These are phyloP conservation scores for Electrona antarctica DNA, from an alignment of 2,113 vertebrate genomes.

Conservation along the genomic window DNA sequence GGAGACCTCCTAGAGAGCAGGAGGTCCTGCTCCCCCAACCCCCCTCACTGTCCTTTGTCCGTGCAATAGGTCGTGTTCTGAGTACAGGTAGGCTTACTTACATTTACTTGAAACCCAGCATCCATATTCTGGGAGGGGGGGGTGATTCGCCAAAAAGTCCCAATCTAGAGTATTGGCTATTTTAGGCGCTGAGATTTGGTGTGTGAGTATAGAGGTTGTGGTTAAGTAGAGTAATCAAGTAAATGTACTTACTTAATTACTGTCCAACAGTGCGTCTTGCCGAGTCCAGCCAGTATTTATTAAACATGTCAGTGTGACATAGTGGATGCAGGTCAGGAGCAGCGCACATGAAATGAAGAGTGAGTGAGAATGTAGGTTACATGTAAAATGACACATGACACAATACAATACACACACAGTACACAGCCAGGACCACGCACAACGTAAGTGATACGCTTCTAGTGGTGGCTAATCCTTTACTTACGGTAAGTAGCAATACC, in stretches of 20 bases:
- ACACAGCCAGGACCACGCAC: conserved; percentile 25
- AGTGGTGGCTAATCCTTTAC: too few relatives aligned
- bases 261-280: conserved; percentile 51
- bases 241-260: too few relatives aligned
- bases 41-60: conserved; percentile 24
- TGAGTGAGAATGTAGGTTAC: conserved; percentile 66
- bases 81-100: too few relatives aligned
- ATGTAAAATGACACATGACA: conserved; percentile 65
- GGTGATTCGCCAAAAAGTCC: too few relatives aligned
- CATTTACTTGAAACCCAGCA: too few relatives aligned
- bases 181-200: too few relatives aligned
- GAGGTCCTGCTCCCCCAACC: neutral
- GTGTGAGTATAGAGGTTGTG: too few relatives aligned
- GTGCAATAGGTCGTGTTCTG: conserved; percentile 18
- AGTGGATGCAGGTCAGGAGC: conserved; percentile 88
- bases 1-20: conserved; percentile 17
- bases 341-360: conserved; percentile 75
- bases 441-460: conserved; percentile 35
- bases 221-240: too few relatives aligned
- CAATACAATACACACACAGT: conserved; percentile 44
- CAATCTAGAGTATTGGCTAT: too few relatives aligned
- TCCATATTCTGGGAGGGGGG: too few relatives aligned
- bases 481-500: too few relatives aligned
- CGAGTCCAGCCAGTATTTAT: conserved; percentile 87
- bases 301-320: conserved; percentile 96